These are phyloP conservation scores for Glossophaga mutica DNA, from an alignment of 2,797 vertebrate species.

Conservation along the genomic window DNA sequence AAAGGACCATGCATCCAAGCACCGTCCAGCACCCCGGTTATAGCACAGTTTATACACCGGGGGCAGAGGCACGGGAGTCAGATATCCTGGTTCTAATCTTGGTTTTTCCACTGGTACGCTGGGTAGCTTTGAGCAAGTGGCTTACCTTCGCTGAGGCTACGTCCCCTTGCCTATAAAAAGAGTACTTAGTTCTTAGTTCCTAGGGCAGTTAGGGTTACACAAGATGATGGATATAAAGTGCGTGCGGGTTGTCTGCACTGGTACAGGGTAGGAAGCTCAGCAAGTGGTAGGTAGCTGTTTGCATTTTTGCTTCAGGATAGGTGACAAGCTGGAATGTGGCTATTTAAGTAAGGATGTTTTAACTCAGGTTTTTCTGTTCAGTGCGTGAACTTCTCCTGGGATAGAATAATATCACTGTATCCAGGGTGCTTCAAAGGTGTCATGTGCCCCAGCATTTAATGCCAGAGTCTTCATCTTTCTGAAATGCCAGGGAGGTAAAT, in stretches of 20 bases:
- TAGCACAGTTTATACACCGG: background rate
- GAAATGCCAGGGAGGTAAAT: background rate
- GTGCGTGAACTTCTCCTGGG: background rate
- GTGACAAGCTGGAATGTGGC: background rate
- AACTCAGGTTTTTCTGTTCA: constrained; percentile 9
- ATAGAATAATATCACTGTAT: constrained; percentile 2
- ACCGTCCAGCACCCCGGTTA: background rate
- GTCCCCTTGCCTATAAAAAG: background rate
- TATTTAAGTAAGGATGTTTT: background rate
- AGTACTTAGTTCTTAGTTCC: background rate
- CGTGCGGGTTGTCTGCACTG: background rate
- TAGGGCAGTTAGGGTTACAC: background rate
- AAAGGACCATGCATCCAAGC: background rate
- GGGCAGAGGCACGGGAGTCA: background rate
- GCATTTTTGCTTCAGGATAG: background rate
- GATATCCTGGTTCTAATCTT: background rate
- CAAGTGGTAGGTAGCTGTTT: background rate
- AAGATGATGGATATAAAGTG: background rate
- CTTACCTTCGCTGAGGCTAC: background rate
- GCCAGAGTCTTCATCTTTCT: background rate
- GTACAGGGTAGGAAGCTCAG: background rate
- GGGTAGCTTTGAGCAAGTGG: background rate
- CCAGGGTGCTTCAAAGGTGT: background rate
- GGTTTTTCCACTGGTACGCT: background rate
- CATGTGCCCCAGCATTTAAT: background rate